Conservation (phyloP, 2,888 invertebrate species). For the Zele albiditarsus region DNA sequence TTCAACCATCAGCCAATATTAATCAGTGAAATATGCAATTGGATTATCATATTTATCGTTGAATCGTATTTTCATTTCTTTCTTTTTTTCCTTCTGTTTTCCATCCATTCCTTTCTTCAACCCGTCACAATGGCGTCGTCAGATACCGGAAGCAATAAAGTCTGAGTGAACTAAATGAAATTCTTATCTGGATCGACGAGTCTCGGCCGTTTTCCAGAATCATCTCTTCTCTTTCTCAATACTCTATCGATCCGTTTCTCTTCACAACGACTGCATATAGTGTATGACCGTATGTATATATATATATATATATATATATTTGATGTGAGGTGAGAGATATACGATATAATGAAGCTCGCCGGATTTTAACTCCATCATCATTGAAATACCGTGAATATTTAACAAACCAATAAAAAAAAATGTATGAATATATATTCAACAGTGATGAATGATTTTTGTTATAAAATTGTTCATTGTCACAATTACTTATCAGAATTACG, state of each 20-base stretch:
- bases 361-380: background rate
- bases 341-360: background rate
- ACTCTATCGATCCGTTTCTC: constrained; percentile 15
- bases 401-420: background rate
- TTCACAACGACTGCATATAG: constrained; percentile 18
- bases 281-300: too few relatives aligned
- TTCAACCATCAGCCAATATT: background rate
- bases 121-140: constrained; percentile 45
- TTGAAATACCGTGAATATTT: background rate
- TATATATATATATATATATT: background rate
- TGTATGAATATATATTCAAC: background rate
- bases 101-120: constrained; percentile 34
- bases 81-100: constrained; percentile 22
- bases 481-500: too few relatives aligned
- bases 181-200: constrained; percentile 50
- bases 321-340: background rate
- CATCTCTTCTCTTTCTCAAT: constrained; percentile 23
- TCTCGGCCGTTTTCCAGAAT: constrained; percentile 46
- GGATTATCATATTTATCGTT: constrained; percentile 4
- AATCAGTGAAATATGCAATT: constrained; percentile 35
- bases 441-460: background rate
- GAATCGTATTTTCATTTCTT: background rate
- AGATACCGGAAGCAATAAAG: constrained; percentile 55
- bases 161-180: constrained; percentile 53
- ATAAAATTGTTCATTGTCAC: too few relatives aligned